Conservation (phyloP, 2,797 vertebrate genomes). For the Stomatorhinus walkeri region DNA sequence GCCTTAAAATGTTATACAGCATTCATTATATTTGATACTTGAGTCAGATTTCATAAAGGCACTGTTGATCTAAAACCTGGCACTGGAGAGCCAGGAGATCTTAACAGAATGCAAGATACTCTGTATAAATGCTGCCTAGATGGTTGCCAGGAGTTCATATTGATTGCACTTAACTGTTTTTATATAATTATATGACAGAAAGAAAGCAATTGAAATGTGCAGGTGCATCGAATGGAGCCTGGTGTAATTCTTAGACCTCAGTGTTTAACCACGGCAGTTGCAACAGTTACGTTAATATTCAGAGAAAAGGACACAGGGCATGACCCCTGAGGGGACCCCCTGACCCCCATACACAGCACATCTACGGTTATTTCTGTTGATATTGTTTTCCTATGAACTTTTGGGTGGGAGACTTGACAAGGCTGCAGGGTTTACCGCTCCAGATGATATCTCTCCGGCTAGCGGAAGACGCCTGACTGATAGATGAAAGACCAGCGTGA, state of each 20-base stretch:
- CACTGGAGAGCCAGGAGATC: not conserved
- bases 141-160: not conserved
- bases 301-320: not conserved
- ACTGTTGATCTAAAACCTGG: not conserved
- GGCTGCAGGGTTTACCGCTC: not conserved
- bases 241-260: not conserved
- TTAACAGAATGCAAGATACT: not conserved
- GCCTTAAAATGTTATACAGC: not conserved
- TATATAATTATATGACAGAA: not conserved
- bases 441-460: slow-evolving; percentile 22
- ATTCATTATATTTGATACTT: not conserved
- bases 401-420: not conserved
- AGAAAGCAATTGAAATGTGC: not conserved
- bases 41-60: not conserved
- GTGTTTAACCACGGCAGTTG: not conserved
- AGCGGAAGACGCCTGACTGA: slow-evolving; percentile 21
- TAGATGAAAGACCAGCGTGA: slow-evolving; percentile 32
- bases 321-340: not conserved
- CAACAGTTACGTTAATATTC: not conserved
- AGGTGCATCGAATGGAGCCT: not conserved
- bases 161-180: not conserved
- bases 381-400: not conserved
- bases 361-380: not conserved
- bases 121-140: not conserved
- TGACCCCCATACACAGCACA: not conserved